Evolutionary conservation across 2,888 invertebrate species (phyloP), one percentile per base, ranked within the genome.

Genomic region (Polia nebulosa): DNA sequence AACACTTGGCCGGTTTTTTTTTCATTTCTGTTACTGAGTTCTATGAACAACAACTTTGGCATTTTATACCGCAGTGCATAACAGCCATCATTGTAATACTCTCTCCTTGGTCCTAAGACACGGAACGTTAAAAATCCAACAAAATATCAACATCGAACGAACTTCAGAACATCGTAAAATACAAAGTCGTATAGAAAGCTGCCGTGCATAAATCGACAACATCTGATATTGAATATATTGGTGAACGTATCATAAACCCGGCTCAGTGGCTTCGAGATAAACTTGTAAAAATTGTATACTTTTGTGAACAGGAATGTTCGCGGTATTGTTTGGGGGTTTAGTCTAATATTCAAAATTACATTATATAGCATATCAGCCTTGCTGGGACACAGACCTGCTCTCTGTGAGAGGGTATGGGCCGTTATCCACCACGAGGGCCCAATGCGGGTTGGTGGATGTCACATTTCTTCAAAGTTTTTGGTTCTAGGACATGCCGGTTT

Each of bases 211-310:
- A 84, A 85, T 87, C 80, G 74, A 27, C 66, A 78, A 72, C 75
- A 84, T 77, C 77, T 73, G 82, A 84, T 87, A 87, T 85, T 85
- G 82, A 83, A 86, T 85, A 82, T 83, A 86, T 87, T 74, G 82
- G 78, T 63, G 67, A 67, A 75, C 72, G 72, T 71, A 80, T 85
- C 83, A 81, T 85, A 85, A 86, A 85, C 72, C 78, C 71, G 29
- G 62, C 63, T 82, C 80, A 77, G 39, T 63, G 66, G 52, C 36
- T 58, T 60, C 36, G 65, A 75, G 78, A 82, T 82, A 80, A 81
- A 83, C 84, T 85, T 83, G 69, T 78, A 72, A 80, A 85, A 77
- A 63, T 84, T 80, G 59, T 78, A 66, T 75, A 66, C 52, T 60
- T 70, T 68, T 69, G 61, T 72, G 64, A 67, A 66, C 17, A 52